phyloP scores from a whole-genome alignment of 2,888 invertebrate genomes.

The Protophormia terraenovae region DNA sequence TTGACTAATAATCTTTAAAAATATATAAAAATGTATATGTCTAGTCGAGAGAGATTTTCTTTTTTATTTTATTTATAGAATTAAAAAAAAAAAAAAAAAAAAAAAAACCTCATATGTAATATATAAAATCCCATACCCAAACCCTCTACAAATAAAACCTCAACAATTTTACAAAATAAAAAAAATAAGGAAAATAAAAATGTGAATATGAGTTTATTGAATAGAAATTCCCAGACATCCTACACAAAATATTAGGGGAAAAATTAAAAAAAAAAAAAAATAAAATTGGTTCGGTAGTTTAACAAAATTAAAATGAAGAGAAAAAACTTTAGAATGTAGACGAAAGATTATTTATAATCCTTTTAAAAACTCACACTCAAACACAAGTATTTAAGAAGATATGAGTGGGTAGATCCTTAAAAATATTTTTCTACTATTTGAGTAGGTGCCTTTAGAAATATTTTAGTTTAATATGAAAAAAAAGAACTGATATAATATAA shows the following conservation, averaged over 20 bases:
- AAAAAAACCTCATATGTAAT: background rate
- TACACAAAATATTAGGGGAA: conserved; percentile 51
- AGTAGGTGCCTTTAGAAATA: conserved; percentile 3
- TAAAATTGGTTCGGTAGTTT: conserved; percentile 43
- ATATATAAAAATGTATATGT: background rate
- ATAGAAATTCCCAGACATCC: conserved; percentile 62
- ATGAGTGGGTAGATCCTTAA: background rate
- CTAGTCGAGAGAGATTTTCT: conserved; percentile 28
- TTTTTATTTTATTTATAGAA: conserved; percentile 3
- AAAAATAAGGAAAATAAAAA: background rate
- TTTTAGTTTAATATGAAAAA: background rate
- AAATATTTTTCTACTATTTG: background rate
- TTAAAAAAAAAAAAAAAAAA: background rate
- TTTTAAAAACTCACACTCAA: conserved; percentile 55
- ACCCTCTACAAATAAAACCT: background rate
- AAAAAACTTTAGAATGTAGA: conserved; percentile 73
- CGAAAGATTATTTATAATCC: conserved; percentile 77
- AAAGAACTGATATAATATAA: conserved; percentile 59
- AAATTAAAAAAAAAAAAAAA: conserved; percentile 70
- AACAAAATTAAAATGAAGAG: background rate
- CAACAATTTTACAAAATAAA: conserved; percentile 15
- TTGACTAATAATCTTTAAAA: conserved; percentile 51
- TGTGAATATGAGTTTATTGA: conserved; percentile 47
- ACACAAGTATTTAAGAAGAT: background rate
- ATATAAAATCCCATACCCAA: background rate